Evolutionary conservation across 2,888 invertebrate species (phyloP).

Genomic region (Pyrrhosoma nymphula): DNA sequence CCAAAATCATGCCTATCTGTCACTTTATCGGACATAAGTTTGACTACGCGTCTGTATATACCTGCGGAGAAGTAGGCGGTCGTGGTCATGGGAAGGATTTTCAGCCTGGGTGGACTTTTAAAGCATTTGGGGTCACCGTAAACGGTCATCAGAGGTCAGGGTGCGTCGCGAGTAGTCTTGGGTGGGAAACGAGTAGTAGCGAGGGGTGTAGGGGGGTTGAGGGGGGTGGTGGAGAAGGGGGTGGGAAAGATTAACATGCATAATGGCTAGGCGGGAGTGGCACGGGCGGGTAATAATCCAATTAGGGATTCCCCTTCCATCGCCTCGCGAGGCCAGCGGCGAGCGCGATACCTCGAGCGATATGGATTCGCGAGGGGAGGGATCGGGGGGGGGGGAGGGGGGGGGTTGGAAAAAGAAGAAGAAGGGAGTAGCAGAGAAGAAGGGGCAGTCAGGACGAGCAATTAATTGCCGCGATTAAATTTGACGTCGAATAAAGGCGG

Average conservation of each 20-base stretch:
- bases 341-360: not conserved
- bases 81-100: too few relatives aligned
- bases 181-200: not conserved
- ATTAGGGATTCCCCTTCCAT: not conserved
- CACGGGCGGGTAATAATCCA: not conserved
- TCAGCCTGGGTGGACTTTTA: not conserved
- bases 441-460: not conserved
- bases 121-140: not conserved
- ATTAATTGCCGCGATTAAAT: constrained; percentile 1
- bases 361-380: not conserved
- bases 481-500: not conserved
- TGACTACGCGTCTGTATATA: too few relatives aligned
- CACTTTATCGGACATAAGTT: too few relatives aligned
- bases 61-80: too few relatives aligned
- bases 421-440: not conserved
- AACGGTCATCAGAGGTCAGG: not conserved
- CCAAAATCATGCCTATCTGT: too few relatives aligned
- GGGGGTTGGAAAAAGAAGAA: not conserved
- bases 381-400: not conserved
- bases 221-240: not conserved
- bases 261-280: not conserved
- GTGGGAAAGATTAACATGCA: not conserved
- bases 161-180: too few relatives aligned
- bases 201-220: too few relatives aligned
- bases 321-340: not conserved